A percentile compares a stretch with the other conserved stretches of the same genome.
These are phyloP conservation scores for Sula dactylatra DNA, from an alignment of 2,113 vertebrate genomes.

Conservation along the genomic window DNA sequence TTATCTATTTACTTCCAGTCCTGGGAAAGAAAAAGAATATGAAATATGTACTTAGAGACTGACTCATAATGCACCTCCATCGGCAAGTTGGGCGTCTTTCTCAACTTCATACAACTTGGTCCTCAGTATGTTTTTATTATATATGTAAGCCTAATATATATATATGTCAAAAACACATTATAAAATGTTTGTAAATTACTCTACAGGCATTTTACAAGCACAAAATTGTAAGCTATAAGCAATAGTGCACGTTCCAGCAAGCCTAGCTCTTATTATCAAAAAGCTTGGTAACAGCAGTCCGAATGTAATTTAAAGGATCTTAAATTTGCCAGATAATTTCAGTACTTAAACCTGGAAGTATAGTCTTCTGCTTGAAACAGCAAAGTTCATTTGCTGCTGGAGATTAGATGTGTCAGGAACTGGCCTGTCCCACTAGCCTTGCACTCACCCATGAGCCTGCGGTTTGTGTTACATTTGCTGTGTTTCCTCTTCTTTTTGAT, in stretches of 20 bases:
- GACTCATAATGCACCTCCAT: neutral
- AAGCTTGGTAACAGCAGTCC: neutral
- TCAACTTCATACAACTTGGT: neutral
- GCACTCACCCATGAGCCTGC: rapidly evolving
- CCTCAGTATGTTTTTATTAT: neutral
- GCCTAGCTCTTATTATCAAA: neutral
- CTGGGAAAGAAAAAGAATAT: neutral
- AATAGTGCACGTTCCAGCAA: rapidly evolving
- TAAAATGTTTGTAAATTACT: neutral
- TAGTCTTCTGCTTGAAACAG: neutral
- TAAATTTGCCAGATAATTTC: neutral
- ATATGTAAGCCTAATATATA: neutral
- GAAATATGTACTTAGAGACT: neutral
- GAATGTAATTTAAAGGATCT: neutral
- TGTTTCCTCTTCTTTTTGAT: neutral
- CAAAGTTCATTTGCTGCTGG: neutral
- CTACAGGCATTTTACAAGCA: neutral
- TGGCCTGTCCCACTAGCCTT: rapidly evolving
- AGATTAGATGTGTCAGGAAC: neutral
- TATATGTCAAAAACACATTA: neutral
- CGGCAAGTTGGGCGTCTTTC: neutral
- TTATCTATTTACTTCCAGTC: neutral
- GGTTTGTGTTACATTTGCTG: rapidly evolving
- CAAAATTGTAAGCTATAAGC: neutral
- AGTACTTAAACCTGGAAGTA: neutral